These are phyloP conservation scores for Pagetopsis macropterus DNA, from an alignment of 2,797 vertebrate genomes.

Conservation along the genomic window DNA sequence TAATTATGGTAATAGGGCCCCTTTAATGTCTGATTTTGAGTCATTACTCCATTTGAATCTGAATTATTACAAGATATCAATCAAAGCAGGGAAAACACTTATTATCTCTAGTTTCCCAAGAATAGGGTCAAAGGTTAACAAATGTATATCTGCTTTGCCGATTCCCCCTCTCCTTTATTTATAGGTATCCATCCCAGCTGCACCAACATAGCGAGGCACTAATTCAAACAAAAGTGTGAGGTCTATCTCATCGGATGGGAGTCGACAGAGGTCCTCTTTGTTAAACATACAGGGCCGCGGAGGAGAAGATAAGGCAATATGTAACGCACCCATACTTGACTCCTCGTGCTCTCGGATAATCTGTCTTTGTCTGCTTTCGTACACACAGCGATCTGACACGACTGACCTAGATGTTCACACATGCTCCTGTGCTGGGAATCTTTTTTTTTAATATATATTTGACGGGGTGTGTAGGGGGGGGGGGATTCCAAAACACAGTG, in stretches of 20 bases:
- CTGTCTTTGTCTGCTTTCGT: conserved; percentile 50
- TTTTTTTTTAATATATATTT: conserved; percentile 45
- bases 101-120: conserved; percentile 20
- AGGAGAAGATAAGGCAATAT: conserved; percentile 52
- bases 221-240: conserved; percentile 50
- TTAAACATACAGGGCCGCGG: conserved; percentile 36
- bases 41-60: not conserved
- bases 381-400: conserved; percentile 55
- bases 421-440: conserved; percentile 56
- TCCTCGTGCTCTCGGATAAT: conserved; percentile 39
- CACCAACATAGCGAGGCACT: conserved; percentile 44
- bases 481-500: conserved; percentile 53
- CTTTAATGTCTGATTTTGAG: conserved; percentile 26
- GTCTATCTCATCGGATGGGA: conserved; percentile 34
- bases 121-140: conserved; percentile 48
- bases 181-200: conserved; percentile 24
- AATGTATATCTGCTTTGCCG: conserved; percentile 3
- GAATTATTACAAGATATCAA: conserved; percentile 20
- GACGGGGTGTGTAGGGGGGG: not conserved
- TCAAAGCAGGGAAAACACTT: conserved; percentile 9
- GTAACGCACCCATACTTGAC: conserved; percentile 50
- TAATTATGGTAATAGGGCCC: too few relatives aligned
- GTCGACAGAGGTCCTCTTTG: conserved; percentile 50
- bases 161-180: conserved; percentile 11
- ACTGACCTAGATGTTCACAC: conserved; percentile 68